These are phyloP conservation scores for Salarias fasciatus DNA, from an alignment of 2,797 vertebrate species.

Conservation along the genomic window DNA sequence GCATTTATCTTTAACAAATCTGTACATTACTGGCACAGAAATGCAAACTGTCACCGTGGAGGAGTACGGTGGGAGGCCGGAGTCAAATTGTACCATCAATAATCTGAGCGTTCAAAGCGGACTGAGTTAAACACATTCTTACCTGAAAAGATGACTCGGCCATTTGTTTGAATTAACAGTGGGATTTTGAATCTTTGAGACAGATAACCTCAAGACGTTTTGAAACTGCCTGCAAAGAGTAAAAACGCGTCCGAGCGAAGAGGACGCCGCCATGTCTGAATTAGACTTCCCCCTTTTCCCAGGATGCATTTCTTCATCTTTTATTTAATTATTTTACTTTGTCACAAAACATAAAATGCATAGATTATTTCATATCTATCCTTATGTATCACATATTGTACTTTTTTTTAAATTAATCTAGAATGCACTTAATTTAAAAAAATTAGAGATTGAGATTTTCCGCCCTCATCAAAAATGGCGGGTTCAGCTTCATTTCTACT, in stretches of 20 bases:
- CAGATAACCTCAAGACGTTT: conserved; percentile 70
- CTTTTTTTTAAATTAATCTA: background rate
- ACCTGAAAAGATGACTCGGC: conserved; percentile 67
- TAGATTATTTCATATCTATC: background rate
- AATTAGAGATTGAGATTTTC: background rate
- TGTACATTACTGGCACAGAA: too few species aligned
- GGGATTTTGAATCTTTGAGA: conserved; percentile 46
- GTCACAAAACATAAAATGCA: background rate
- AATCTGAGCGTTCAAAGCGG: too few species aligned
- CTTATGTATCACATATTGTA: background rate
- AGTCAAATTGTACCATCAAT: too few species aligned
- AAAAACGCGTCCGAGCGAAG: conserved; percentile 69
- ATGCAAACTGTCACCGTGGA: too few species aligned
- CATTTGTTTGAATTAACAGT: conserved; percentile 21
- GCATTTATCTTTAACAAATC: too few species aligned
- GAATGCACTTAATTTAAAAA: background rate
- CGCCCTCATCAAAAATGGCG: conserved; percentile 35
- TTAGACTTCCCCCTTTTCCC: conserved; percentile 56
- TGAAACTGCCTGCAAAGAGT: conserved; percentile 82
- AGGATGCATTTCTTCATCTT: conserved; percentile 53
- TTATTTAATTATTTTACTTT: background rate
- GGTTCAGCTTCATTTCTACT: background rate
- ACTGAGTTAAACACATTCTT: conserved; percentile 16
- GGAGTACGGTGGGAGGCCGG: too few species aligned
- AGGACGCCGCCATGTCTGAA: conserved; percentile 83